Evolutionary conservation across 2,888 invertebrate species (phyloP).

Genomic region (Cecidostiba fungosa): DNA sequence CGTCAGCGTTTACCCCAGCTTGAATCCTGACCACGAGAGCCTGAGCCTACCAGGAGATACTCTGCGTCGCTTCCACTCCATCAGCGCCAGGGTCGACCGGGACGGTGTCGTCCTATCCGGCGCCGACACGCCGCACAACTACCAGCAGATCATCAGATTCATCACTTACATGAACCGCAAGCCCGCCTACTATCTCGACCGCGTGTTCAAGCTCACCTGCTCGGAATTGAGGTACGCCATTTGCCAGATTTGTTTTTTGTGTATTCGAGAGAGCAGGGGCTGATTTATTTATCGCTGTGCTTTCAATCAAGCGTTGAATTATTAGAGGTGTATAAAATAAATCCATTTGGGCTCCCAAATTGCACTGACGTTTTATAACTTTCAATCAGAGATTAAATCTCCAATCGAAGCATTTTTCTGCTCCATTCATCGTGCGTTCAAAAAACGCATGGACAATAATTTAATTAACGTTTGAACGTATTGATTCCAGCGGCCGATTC

Average conservation of each 20-base stretch:
- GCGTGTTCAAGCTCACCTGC: conserved; percentile 97
- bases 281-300: too few species aligned
- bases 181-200: conserved; percentile 96
- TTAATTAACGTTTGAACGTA: neutral
- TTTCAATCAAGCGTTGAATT: too few species aligned
- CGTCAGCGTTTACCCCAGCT: conserved; percentile 95
- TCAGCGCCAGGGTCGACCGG: conserved; percentile 93
- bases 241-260: neutral
- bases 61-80: conserved; percentile 86
- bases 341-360: too few species aligned
- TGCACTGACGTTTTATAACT: neutral
- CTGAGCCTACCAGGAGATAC: conserved; percentile 88
- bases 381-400: neutral
- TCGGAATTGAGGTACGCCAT: conserved; percentile 86
- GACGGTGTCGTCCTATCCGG: conserved; percentile 93
- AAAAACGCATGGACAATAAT: neutral
- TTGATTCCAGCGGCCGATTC: conserved; percentile 86
- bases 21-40: conserved; percentile 97
- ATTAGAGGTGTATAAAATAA: too few species aligned
- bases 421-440: neutral
- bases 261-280: neutral
- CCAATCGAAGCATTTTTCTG: neutral
- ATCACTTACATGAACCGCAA: conserved; percentile 97
- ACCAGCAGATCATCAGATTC: conserved; percentile 88
- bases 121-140: conserved; percentile 89